A percentile compares a stretch with the other conserved stretches of the same genome.
Conservation (phyloP, 2,888 invertebrate genomes). For the Ormyrus pomaceus region DNA sequence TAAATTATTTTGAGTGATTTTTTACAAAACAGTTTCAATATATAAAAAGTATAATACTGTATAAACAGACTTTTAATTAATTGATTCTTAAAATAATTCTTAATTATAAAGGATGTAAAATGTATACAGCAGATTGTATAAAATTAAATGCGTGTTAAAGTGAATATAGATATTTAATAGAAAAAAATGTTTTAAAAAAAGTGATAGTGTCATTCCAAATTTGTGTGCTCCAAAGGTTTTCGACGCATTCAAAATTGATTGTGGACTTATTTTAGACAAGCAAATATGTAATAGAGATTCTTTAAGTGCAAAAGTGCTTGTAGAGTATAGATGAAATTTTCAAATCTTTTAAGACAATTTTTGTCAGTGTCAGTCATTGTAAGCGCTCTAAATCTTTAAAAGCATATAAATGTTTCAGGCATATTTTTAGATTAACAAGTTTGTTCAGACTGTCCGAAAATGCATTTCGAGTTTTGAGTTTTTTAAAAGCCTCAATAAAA, state of each 20-base stretch:
- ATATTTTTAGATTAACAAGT: slow-evolving; percentile 41
- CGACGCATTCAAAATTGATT: slow-evolving; percentile 51
- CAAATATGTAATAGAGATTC: slow-evolving; percentile 39
- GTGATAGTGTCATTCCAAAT: slow-evolving; percentile 50
- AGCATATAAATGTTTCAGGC: slow-evolving; percentile 53
- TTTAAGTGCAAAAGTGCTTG: slow-evolving; percentile 45
- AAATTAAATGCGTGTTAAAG: slow-evolving; percentile 28
- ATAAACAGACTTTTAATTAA: slow-evolving; percentile 10
- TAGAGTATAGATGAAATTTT: slow-evolving; percentile 46
- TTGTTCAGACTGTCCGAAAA: slow-evolving; percentile 47
- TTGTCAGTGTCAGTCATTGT: slow-evolving; percentile 38
- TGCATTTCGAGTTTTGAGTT: slow-evolving; percentile 56
- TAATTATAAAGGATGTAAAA: slow-evolving; percentile 21
- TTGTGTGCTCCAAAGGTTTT: slow-evolving; percentile 55
- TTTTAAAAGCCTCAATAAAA: slow-evolving; percentile 52
- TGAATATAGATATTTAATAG: slow-evolving; percentile 33
- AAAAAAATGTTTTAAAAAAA: slow-evolving; percentile 30
- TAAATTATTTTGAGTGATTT: slow-evolving; percentile 23
- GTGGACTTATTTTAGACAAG: slow-evolving; percentile 46
- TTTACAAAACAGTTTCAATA: neutral
- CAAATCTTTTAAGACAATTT: slow-evolving; percentile 30
- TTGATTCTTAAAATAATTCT: slow-evolving; percentile 21
- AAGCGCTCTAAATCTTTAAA: slow-evolving; percentile 46
- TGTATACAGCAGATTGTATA: slow-evolving; percentile 28
- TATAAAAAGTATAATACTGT: slow-evolving; percentile 23